These are phyloP conservation scores for Bradypodion ventrale DNA, from an alignment of 2,797 vertebrate species.

Conservation along the genomic window DNA sequence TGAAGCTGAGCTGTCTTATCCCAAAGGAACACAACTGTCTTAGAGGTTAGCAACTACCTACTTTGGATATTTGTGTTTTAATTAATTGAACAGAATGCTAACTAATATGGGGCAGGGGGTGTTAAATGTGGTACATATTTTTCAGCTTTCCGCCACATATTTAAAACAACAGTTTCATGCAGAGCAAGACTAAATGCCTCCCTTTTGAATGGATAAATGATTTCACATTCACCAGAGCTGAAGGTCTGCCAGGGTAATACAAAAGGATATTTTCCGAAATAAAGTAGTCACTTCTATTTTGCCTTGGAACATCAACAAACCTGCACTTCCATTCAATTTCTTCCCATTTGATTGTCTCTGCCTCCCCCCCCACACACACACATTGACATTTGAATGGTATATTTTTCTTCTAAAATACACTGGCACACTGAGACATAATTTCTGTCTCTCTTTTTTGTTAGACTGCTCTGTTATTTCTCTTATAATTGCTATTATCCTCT, in stretches of 20 bases:
- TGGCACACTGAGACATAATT: neutral
- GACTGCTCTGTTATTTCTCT: neutral
- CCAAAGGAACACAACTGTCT: neutral
- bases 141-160: neutral
- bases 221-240: conserved; percentile 1
- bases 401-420: conserved; percentile 3
- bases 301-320: neutral
- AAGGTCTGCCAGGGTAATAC: neutral
- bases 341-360: neutral
- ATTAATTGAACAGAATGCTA: conserved; percentile 19
- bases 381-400: neutral
- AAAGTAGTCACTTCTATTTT: neutral
- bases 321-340: conserved; percentile 1
- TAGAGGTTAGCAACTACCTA: conserved; percentile 16
- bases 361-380: neutral
- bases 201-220: neutral
- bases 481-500: neutral
- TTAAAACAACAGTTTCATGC: neutral
- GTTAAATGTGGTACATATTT: neutral
- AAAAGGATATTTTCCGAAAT: conserved; percentile 18
- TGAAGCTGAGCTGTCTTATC: conserved; percentile 5
- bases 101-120: neutral
- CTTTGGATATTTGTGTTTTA: conserved; percentile 27
- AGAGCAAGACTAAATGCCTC: neutral
- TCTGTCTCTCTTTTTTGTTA: neutral